phyloP scores from a whole-genome alignment of 2,113 vertebrate species.

The Dasyurus viverrinus region DNA sequence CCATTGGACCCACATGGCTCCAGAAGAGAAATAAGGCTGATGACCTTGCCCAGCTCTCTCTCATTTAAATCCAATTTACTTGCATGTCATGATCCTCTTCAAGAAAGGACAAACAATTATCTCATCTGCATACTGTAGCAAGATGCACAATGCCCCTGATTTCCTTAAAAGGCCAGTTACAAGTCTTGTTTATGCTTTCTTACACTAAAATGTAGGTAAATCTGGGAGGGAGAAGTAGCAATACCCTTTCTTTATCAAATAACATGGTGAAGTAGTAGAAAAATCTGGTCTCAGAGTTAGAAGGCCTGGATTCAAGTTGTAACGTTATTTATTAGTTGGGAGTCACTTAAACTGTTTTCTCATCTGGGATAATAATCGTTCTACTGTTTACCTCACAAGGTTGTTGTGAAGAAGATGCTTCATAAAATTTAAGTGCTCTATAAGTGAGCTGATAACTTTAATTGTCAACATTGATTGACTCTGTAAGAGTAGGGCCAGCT shows the following conservation, averaged over 20 bases:
- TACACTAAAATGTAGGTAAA: not conserved
- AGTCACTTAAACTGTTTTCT: not conserved
- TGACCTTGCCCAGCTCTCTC: too few species aligned
- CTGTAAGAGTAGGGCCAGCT: not conserved
- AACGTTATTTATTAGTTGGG: not conserved
- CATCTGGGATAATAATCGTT: not conserved
- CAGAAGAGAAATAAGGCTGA: too few species aligned
- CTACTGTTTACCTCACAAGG: not conserved
- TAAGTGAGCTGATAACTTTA: not conserved
- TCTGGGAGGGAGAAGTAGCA: not conserved
- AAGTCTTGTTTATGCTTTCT: not conserved
- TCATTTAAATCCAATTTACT: too few species aligned
- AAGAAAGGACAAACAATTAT: too few species aligned
- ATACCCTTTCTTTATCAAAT: not conserved
- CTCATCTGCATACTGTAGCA: not conserved
- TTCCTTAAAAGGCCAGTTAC: not conserved
- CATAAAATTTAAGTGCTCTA: not conserved
- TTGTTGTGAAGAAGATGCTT: not conserved
- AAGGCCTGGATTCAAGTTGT: not conserved
- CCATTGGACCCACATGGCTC: too few species aligned
- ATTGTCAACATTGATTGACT: not conserved
- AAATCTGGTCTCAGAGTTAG: not conserved
- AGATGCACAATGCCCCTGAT: not conserved
- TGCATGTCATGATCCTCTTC: too few species aligned
- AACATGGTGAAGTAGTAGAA: not conserved